Evolutionary conservation across 2,113 vertebrate genomes (phyloP).

Genomic region (Salminus brasiliensis): DNA sequence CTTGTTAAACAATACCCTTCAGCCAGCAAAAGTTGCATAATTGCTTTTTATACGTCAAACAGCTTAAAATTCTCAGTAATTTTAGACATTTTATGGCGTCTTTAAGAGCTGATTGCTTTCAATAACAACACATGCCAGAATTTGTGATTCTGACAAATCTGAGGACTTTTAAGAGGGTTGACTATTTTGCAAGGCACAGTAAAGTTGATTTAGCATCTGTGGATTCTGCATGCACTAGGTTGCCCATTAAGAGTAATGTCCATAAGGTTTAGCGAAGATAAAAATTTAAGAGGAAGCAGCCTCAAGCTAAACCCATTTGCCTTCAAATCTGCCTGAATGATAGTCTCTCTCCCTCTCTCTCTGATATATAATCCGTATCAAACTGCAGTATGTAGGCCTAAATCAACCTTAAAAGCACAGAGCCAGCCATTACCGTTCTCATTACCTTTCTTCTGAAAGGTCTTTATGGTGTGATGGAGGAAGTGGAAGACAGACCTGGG

Average conservation of each 20-base stretch:
- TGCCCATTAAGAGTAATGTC: background rate
- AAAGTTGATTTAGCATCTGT: background rate
- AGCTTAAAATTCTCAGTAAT: too few relatives aligned
- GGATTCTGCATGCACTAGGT: background rate
- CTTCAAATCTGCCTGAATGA: background rate
- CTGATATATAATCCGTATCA: background rate
- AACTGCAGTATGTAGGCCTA: background rate
- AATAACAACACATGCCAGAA: too few relatives aligned
- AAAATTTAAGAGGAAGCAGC: background rate
- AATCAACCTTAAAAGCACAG: background rate
- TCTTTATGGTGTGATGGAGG: background rate
- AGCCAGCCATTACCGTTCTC: constrained; percentile 1
- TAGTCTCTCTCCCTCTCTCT: too few relatives aligned
- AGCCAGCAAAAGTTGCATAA: too few relatives aligned
- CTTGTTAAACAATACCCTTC: too few relatives aligned
- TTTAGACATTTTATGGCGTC: too few relatives aligned
- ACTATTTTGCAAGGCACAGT: too few relatives aligned
- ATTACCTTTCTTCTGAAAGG: background rate
- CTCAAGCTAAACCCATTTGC: background rate
- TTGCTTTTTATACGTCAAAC: too few relatives aligned
- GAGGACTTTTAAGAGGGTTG: too few relatives aligned
- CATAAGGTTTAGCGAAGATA: background rate
- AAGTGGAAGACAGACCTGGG: background rate
- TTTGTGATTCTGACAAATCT: too few relatives aligned
- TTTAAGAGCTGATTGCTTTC: too few relatives aligned